Evolutionary conservation across 2,888 invertebrate species (phyloP), one percentile per base, ranked within the genome.

Genomic region (Philereme transversata): DNA sequence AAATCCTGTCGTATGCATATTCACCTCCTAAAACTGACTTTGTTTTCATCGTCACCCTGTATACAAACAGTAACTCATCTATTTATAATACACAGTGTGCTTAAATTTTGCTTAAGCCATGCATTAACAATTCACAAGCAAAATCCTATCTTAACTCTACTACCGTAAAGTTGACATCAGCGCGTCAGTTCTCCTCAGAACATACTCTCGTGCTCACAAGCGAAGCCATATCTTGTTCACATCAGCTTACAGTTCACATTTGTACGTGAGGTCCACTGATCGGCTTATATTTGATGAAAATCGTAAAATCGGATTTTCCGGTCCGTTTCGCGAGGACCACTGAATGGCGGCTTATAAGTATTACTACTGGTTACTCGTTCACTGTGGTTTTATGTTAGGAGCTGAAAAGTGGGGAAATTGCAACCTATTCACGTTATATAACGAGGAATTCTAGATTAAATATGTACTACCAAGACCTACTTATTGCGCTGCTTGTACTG

Each of bases 291-390:
- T 41, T 73, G 75, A 76, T 78, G 74, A 78, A 77, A 78, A 77
- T 77, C 69, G 71, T 68, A 66, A 69, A 70, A 77, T 77, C 70
- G 70, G 75, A 74, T 78, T 78, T 78, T 74, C 73, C 75, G 72
- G 70, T 67, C 70, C 72, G 75, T 77, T 75, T 70, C 65, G 47
- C 68, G 46, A 65, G 59, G 65, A 61, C 62, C 60, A 64, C 59
- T 69, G 62, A 71, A 71, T 72, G 67, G 58, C 55, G 65, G 65
- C 64, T 70, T 72, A 70, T 68, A 73, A 67, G 73, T 69, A 69
- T 50, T 4, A 2, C 22, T 62, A 35, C 43, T 44, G 11, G 10
- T 36, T 10, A 35, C 38, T 33, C 44, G 38, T 6, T 40, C 38
- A n/a, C 48, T 49, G 36, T 48, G 43, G 11, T 44, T 44, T 11